Conservation (phyloP, 2,797 vertebrate species). For the Sebastes itinus region DNA sequence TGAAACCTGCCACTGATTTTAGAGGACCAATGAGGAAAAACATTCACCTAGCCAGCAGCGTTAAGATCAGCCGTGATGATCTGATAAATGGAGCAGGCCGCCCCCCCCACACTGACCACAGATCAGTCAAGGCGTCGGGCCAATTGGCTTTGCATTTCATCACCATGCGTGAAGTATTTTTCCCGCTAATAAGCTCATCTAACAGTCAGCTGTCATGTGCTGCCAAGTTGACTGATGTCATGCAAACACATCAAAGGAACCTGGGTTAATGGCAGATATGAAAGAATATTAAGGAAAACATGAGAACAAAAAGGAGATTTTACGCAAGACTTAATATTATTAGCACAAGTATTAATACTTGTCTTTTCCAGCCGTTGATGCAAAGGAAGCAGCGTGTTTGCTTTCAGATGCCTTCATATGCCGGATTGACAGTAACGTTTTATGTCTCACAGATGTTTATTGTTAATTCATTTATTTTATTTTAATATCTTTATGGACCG, state of each 20-base stretch:
- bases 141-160: constrained; percentile 46
- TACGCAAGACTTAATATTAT: neutral
- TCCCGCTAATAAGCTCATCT: constrained; percentile 30
- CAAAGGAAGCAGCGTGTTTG: neutral
- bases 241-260: constrained; percentile 25
- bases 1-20: constrained; percentile 2
- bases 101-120: constrained; percentile 33
- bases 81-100: constrained; percentile 36
- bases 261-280: neutral
- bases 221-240: constrained; percentile 42
- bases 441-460: constrained; percentile 18
- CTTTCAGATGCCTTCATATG: neutral
- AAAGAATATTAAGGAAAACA: constrained; percentile 23
- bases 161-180: constrained; percentile 34
- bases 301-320: constrained; percentile 21
- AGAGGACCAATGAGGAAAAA: constrained; percentile 28
- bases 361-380: constrained; percentile 4
- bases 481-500: constrained; percentile 3
- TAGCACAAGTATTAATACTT: neutral
- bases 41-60: constrained; percentile 31
- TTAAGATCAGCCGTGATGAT: constrained; percentile 50
- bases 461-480: constrained; percentile 1
- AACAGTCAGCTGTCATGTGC: constrained; percentile 40
- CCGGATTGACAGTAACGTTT: constrained; percentile 9
- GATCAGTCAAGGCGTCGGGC: constrained; percentile 41